These are phyloP conservation scores for Mystacides longicornis DNA, from an alignment of 2,888 invertebrate genomes.

Conservation along the genomic window DNA sequence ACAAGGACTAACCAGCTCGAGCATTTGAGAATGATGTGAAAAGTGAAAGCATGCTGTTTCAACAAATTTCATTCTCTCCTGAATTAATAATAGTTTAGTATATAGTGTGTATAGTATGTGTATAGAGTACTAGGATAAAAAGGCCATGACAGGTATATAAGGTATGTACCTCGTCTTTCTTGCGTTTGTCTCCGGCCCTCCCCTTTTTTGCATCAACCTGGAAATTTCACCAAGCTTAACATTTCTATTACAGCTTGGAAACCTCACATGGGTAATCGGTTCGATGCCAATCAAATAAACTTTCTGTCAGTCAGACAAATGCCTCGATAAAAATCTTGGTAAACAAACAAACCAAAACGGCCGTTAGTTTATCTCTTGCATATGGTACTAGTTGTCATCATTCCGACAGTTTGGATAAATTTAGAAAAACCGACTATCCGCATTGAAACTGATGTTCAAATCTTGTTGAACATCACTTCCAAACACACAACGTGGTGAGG, in stretches of 20 bases:
- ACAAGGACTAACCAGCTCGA: too few species aligned
- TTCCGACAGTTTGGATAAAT: conserved; percentile 9
- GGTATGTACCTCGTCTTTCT: conserved; percentile 44
- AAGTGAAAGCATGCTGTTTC: too few species aligned
- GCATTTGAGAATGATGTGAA: too few species aligned
- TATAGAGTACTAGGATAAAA: background rate
- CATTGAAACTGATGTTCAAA: conserved; percentile 1
- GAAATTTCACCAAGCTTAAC: conserved; percentile 38
- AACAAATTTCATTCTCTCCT: too few species aligned
- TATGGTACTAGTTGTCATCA: conserved; percentile 21
- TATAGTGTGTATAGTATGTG: background rate
- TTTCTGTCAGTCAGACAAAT: conserved; percentile 25
- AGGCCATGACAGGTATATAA: background rate
- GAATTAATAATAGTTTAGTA: too few species aligned
- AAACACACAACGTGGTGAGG: too few species aligned
- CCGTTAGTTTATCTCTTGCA: conserved; percentile 12
- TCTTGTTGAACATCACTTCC: background rate
- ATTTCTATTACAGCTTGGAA: conserved; percentile 26
- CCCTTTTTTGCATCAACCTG: conserved; percentile 51
- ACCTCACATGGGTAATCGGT: conserved; percentile 14
- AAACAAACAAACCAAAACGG: conserved; percentile 12
- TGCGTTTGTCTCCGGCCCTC: conserved; percentile 46
- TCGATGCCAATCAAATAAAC: background rate
- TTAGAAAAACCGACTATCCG: conserved; percentile 8
- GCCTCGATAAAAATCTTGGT: conserved; percentile 19